Evolutionary conservation across 2,888 invertebrate species (phyloP).

Genomic region (Acleris literana): DNA sequence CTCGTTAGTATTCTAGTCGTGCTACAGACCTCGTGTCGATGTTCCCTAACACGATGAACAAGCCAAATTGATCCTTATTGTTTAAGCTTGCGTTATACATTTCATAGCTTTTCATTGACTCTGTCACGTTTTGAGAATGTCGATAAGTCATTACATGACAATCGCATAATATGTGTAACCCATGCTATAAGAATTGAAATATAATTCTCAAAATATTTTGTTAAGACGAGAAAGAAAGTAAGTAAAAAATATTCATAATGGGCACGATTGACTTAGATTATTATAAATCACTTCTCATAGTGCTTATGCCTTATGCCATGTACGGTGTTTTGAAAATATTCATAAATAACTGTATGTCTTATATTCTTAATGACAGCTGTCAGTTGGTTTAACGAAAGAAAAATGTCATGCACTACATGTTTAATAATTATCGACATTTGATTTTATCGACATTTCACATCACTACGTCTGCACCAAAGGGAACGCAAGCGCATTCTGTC

Average conservation of each 20-base stretch:
- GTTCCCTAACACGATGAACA: constrained; percentile 31
- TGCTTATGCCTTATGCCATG: too few relatives aligned
- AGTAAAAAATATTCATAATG: too few relatives aligned
- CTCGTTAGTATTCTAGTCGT: constrained; percentile 55
- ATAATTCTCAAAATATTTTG: too few relatives aligned
- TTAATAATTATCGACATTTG: not conserved
- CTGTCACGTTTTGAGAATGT: constrained; percentile 17
- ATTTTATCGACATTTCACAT: constrained; percentile 9
- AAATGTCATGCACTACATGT: too few relatives aligned
- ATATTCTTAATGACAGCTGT: not conserved
- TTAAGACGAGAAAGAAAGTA: too few relatives aligned
- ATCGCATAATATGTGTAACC: not conserved
- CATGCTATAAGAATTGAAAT: not conserved
- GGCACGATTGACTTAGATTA: too few relatives aligned
- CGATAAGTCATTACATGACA: constrained; percentile 5
- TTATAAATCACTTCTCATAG: too few relatives aligned
- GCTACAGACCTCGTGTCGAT: constrained; percentile 47
- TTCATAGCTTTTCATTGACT: not conserved
- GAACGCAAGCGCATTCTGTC: constrained; percentile 66
- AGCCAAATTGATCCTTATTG: not conserved
- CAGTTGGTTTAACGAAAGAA: not conserved
- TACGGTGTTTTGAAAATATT: too few relatives aligned
- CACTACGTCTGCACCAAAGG: constrained; percentile 48
- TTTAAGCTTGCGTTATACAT: not conserved
- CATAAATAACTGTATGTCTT: too few relatives aligned